Evolutionary conservation across 1,140 invertebrate species (phyloP).

Genomic region (Campoletis sonorensis): DNA sequence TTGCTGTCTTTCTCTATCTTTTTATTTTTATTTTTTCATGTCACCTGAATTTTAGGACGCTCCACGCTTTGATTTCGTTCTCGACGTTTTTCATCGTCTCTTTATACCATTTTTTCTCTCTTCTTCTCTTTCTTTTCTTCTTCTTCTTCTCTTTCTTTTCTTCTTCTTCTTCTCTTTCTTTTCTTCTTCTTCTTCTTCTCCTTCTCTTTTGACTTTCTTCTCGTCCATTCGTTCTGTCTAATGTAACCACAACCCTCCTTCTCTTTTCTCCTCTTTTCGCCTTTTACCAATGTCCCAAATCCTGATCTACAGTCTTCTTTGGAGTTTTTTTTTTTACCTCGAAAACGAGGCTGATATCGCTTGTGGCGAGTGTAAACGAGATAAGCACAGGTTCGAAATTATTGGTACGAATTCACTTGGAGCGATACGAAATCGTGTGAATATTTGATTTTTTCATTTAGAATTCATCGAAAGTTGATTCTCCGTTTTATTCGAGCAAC

Average conservation of each 20-base stretch:
- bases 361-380: conserved; percentile 34
- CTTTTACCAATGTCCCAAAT: conserved; percentile 50
- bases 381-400: conserved; percentile 13
- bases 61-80: conserved; percentile 36
- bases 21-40: neutral
- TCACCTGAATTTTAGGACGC: conserved; percentile 26
- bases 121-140: neutral
- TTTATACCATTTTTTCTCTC: neutral
- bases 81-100: conserved; percentile 7
- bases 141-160: conserved; percentile 37
- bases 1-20: neutral
- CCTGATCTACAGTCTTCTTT: conserved; percentile 52
- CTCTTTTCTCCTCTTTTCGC: neutral
- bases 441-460: neutral
- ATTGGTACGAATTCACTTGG: conserved; percentile 13
- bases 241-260: conserved; percentile 33
- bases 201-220: conserved; percentile 39
- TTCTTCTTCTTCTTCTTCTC: conserved; percentile 34
- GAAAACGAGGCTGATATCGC: conserved; percentile 33
- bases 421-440: neutral
- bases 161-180: neutral
- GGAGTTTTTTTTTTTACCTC: neutral
- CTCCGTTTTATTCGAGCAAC: neutral
- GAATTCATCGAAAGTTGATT: neutral
- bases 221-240: conserved; percentile 53